phyloP scores from a whole-genome alignment of 2,113 vertebrate species.

The Vimba vimba region DNA sequence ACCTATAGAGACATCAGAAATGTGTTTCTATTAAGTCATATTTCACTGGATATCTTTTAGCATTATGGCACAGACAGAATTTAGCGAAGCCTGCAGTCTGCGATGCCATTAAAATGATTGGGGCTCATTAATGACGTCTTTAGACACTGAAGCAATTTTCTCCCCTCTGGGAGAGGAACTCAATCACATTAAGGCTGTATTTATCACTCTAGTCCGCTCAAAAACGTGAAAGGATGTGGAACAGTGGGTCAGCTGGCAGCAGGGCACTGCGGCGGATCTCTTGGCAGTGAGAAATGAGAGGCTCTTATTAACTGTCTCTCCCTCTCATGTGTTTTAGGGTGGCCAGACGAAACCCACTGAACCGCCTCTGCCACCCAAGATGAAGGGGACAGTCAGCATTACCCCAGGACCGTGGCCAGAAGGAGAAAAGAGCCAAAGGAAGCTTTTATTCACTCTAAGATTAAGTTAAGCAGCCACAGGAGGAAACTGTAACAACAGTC shows the following conservation, averaged over 20 bases:
- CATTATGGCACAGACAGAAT: not conserved
- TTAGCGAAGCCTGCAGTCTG: conserved; percentile 12
- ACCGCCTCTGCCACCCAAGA: not conserved
- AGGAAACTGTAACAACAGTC: not conserved
- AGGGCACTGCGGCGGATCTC: conserved; percentile 1
- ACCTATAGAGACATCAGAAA: not conserved
- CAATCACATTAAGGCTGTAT: conserved; percentile 48
- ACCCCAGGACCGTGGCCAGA: conserved; percentile 37
- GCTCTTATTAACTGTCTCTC: conserved; percentile 13
- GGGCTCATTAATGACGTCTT: conserved; percentile 37
- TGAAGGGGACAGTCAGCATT: conserved; percentile 47
- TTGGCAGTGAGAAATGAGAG: conserved; percentile 16
- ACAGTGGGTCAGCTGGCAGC: not conserved
- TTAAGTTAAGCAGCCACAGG: not conserved
- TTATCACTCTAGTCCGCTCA: not conserved
- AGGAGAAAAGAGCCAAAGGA: not conserved
- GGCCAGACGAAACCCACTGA: conserved; percentile 47
- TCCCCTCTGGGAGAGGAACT: conserved; percentile 23
- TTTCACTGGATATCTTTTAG: not conserved
- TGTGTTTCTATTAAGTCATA: not conserved
- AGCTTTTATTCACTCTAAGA: not conserved
- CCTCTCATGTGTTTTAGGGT: conserved; percentile 1
- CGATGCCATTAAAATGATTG: conserved; percentile 44
- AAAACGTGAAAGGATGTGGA: not conserved
- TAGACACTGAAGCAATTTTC: conserved; percentile 16